phyloP scores from a whole-genome alignment of 2,113 vertebrate genomes.

The Hydrochoerus hydrochaeris region DNA sequence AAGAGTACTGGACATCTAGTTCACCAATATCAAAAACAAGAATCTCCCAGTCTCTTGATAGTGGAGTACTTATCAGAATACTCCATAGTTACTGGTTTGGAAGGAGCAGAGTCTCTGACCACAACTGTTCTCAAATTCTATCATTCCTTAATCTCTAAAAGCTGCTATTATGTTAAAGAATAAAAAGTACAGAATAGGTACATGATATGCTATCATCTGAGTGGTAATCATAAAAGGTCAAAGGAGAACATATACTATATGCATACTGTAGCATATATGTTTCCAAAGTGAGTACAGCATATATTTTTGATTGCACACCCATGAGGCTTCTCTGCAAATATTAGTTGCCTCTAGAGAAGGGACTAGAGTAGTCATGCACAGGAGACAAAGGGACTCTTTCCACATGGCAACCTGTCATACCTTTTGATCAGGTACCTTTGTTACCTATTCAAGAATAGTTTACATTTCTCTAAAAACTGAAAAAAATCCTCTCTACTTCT shows the following conservation, averaged over 20 bases:
- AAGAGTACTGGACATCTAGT: neutral
- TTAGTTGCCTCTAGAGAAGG: neutral
- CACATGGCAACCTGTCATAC: neutral
- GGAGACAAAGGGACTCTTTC: neutral
- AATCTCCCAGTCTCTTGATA: neutral
- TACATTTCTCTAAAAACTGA: conserved; percentile 3
- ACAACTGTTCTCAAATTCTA: neutral
- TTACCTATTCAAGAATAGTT: conserved; percentile 10
- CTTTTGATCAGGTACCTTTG: neutral
- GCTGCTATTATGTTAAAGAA: neutral
- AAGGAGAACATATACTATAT: rapidly evolving
- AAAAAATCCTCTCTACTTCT: neutral
- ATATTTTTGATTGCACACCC: neutral
- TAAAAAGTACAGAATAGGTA: neutral
- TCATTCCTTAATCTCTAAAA: neutral
- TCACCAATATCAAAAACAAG: neutral
- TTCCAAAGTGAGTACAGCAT: neutral
- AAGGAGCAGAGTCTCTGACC: neutral
- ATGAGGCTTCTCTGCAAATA: no score
- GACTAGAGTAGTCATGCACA: neutral
- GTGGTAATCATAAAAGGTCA: neutral
- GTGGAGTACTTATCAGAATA: neutral
- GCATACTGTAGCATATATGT: neutral
- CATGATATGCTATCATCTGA: neutral
- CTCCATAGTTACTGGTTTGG: neutral